Percentiles rank a stretch among this genome's conserved stretches.
These are phyloP conservation scores for Bombus difficillimus DNA, from an alignment of 1,140 invertebrate genomes.

Conservation along the genomic window DNA sequence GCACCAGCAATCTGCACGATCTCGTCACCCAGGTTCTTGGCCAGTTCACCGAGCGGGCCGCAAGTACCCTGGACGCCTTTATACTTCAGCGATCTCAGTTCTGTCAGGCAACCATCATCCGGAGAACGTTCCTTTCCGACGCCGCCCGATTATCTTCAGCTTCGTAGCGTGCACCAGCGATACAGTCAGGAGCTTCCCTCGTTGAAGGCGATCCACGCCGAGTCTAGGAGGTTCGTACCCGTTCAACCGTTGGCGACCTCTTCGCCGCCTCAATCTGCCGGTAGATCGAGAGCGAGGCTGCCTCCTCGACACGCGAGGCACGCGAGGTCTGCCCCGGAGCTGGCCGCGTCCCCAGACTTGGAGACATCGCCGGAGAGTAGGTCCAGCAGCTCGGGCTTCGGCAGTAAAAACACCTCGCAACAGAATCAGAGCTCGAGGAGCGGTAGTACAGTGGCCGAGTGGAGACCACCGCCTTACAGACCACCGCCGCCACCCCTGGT, in stretches of 20 bases:
- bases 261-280: slow-evolving; percentile 80
- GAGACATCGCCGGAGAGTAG: slow-evolving; percentile 93
- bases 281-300: slow-evolving; percentile 82
- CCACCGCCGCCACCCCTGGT: slow-evolving; percentile 86
- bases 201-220: slow-evolving; percentile 89
- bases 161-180: slow-evolving; percentile 86
- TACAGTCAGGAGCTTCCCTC: slow-evolving; percentile 90
- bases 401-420: slow-evolving; percentile 94
- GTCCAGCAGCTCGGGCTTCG: slow-evolving; percentile 94
- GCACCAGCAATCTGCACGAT: slow-evolving; percentile 80
- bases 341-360: slow-evolving; percentile 84
- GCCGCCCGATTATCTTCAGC: slow-evolving; percentile 85
- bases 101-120: slow-evolving; percentile 91
- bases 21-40: slow-evolving; percentile 80
- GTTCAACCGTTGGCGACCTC: slow-evolving; percentile 84
- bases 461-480: slow-evolving; percentile 89
- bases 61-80: slow-evolving; percentile 85
- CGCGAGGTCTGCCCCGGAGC: slow-evolving; percentile 86
- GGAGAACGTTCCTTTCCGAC: slow-evolving; percentile 90
- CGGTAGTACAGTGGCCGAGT: slow-evolving; percentile 89
- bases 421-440: slow-evolving; percentile 89
- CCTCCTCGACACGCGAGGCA: slow-evolving; percentile 86
- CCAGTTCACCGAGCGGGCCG: slow-evolving; percentile 82
- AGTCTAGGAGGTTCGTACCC: slow-evolving; percentile 85
- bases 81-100: slow-evolving; percentile 93